phyloP scores from a whole-genome alignment of 2,797 vertebrate species.

The Heliangelus exortis region DNA sequence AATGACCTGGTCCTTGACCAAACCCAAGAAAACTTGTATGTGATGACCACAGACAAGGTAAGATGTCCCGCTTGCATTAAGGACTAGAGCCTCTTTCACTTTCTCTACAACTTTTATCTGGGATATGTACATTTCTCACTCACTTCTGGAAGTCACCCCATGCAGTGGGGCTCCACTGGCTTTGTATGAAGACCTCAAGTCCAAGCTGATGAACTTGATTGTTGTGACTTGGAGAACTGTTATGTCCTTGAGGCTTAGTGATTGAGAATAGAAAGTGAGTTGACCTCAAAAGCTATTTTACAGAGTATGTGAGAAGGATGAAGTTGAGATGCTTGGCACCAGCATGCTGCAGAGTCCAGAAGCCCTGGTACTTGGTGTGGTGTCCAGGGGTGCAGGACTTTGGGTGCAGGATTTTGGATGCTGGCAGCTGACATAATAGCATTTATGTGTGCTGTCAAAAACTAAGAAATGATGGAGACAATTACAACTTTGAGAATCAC shows the following conservation, averaged over 20 bases:
- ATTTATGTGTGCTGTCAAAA: background rate
- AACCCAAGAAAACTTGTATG: constrained; percentile 85
- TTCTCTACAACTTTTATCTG: background rate
- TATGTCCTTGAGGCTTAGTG: accelerated
- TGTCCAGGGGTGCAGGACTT: accelerated
- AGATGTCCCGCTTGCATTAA: background rate
- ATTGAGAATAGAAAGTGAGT: background rate
- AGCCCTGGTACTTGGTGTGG: accelerated
- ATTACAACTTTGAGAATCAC: background rate
- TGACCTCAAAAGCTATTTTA: background rate
- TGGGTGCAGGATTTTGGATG: background rate
- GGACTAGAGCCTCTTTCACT: background rate
- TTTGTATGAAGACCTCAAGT: background rate
- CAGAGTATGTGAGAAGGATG: background rate
- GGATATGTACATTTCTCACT: background rate
- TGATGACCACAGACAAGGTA: constrained; percentile 94
- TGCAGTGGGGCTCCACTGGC: background rate
- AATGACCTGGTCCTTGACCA: constrained; percentile 90
- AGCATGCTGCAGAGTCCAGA: accelerated
- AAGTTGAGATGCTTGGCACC: background rate
- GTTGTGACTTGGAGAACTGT: background rate
- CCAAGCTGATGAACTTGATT: background rate
- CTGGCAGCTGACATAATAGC: background rate
- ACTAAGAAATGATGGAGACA: background rate
- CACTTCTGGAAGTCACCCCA: background rate